A percentile compares a stretch with the other conserved stretches of the same genome.
phyloP scores from a whole-genome alignment of 1,140 invertebrate species.

The Cylas formicarius region DNA sequence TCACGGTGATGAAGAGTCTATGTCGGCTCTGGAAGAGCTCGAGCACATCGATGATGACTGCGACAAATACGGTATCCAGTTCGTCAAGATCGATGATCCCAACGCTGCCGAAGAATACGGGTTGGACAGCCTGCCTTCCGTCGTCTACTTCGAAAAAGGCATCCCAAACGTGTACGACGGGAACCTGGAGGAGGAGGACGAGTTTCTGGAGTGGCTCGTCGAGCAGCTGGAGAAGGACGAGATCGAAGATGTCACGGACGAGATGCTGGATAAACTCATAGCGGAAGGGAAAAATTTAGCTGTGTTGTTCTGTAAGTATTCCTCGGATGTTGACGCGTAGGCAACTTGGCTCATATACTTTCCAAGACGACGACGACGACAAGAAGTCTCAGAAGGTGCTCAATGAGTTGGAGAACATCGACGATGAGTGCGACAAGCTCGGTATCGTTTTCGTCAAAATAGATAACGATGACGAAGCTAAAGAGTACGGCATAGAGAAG shows the following conservation, averaged over 20 bases:
- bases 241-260: conserved; percentile 91
- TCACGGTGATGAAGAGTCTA: conserved; percentile 76
- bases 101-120: conserved; percentile 77
- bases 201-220: conserved; percentile 82
- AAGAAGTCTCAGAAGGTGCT: conserved; percentile 78
- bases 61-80: conserved; percentile 85
- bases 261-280: conserved; percentile 85
- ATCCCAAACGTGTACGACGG: conserved; percentile 90
- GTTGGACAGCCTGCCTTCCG: conserved; percentile 71
- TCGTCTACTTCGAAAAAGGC: conserved; percentile 90
- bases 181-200: conserved; percentile 84
- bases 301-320: conserved; percentile 82
- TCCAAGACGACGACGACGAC: conserved; percentile 81
- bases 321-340: background rate
- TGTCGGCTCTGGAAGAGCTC: conserved; percentile 73
- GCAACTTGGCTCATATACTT: conserved; percentile 1
- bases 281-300: conserved; percentile 83
- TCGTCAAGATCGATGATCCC: conserved; percentile 86
- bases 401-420: conserved; percentile 88
- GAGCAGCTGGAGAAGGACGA: conserved; percentile 83
- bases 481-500: conserved; percentile 85
- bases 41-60: conserved; percentile 92
- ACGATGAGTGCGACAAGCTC: conserved; percentile 85
- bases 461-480: conserved; percentile 81
- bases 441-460: conserved; percentile 89